Conservation (phyloP, 2,113 vertebrate genomes). For the Nyctereutes procyonoides region DNA sequence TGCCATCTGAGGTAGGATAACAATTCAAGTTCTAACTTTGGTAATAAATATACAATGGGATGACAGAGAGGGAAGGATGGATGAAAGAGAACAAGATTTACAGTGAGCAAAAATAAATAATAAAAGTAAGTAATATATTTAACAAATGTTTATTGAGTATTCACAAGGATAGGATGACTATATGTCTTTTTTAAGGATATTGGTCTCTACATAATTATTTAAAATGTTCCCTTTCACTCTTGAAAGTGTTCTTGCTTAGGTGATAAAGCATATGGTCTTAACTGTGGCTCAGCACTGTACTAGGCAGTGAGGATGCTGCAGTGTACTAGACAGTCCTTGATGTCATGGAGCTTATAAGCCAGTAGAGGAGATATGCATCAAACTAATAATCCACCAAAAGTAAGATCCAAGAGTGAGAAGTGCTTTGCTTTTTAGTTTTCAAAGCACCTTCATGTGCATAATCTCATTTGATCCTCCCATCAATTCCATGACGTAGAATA, state of each 20-base stretch:
- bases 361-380: not conserved
- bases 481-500: not conserved
- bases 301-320: not conserved
- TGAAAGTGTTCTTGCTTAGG: not conserved
- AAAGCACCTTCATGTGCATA: not conserved
- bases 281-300: not conserved
- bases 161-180: not conserved
- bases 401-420: not conserved
- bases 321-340: no score
- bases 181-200: not conserved
- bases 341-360: not conserved
- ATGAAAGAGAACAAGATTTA: not conserved
- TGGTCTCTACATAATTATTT: not conserved
- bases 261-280: not conserved
- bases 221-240: not conserved
- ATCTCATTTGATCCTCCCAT: not conserved
- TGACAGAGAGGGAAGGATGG: not conserved
- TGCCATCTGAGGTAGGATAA: not conserved
- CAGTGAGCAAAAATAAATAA: not conserved
- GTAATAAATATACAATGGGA: not conserved
- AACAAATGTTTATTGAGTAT: not conserved
- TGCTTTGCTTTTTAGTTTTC: not conserved
- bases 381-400: not conserved
- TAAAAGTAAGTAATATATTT: not conserved
- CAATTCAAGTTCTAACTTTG: slow-evolving; percentile 18